Evolutionary conservation across 2,888 invertebrate species (phyloP).

Genomic region (Thecophora atra): DNA sequence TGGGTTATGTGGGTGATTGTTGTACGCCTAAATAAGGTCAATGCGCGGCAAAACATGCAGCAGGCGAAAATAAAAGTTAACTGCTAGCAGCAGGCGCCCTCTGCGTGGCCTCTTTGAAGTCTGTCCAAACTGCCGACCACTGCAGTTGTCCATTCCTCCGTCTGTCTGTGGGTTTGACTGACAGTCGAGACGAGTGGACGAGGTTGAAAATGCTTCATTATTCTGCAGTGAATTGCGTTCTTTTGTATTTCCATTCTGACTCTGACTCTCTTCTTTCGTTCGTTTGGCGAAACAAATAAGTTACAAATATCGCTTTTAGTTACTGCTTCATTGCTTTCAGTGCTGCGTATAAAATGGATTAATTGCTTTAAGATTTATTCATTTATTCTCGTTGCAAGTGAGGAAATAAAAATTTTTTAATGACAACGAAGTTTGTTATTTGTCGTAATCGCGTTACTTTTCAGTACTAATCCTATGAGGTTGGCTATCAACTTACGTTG

Average conservation of each 20-base stretch:
- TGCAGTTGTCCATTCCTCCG: background rate
- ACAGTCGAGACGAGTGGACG: background rate
- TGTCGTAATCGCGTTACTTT: too few relatives aligned
- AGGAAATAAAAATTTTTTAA: too few relatives aligned
- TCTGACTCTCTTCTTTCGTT: background rate
- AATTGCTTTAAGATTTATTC: slow-evolving; percentile 14
- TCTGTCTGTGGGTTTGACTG: slow-evolving; percentile 3
- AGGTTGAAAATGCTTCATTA: background rate
- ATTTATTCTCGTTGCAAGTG: background rate
- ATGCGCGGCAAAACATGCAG: slow-evolving; percentile 39
- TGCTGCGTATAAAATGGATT: slow-evolving; percentile 15
- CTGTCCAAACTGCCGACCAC: background rate
- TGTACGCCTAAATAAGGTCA: slow-evolving; percentile 43
- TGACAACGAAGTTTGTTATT: too few relatives aligned
- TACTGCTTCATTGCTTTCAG: slow-evolving; percentile 15
- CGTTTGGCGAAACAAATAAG: slow-evolving; percentile 14
- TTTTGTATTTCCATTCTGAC: slow-evolving; percentile 6
- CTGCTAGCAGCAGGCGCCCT: background rate
- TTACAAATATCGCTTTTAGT: slow-evolving; percentile 20
- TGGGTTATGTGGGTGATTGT: background rate
- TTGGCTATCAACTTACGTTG: too few relatives aligned
- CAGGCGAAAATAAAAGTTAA: slow-evolving; percentile 17
- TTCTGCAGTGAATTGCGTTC: slow-evolving; percentile 11
- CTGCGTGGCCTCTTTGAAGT: background rate
- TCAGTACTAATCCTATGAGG: too few relatives aligned